Evolutionary conservation across 2,888 invertebrate species (phyloP).

Genomic region (Cybosia mesomella): DNA sequence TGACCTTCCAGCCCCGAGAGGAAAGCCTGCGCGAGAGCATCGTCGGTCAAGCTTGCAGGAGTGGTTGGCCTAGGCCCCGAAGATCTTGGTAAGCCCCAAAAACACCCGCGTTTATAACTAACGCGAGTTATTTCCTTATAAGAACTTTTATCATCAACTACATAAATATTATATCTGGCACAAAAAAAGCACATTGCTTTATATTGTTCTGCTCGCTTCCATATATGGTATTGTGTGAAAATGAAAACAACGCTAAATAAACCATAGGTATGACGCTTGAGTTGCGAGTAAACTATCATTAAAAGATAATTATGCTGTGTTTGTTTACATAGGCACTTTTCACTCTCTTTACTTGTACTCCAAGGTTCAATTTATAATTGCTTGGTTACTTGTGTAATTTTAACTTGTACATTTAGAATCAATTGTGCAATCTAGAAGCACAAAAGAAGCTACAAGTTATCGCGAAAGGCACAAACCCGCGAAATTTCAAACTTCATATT

Average conservation of each 20-base stretch:
- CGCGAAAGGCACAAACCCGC: conserved; percentile 50
- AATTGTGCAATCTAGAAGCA: not conserved
- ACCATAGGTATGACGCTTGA: not conserved
- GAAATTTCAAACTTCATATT: conserved; percentile 62
- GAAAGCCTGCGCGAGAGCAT: no score
- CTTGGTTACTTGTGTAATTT: not conserved
- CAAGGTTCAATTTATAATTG: not conserved
- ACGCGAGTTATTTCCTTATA: no score
- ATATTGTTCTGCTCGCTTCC: not conserved
- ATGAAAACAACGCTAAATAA: not conserved
- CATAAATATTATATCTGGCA: no score
- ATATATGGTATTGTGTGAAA: not conserved
- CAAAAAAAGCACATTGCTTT: not conserved
- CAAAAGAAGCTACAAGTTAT: not conserved
- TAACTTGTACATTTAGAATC: not conserved
- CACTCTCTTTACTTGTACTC: not conserved
- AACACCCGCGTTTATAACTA: no score
- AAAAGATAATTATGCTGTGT: not conserved
- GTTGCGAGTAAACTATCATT: no score
- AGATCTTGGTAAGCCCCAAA: no score
- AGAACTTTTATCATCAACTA: no score
- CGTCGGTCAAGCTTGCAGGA: no score
- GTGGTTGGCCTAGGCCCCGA: no score
- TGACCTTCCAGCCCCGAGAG: no score
- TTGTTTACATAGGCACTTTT: not conserved